Conservation (phyloP, 2,888 invertebrate genomes). For the Epirrhoe tristata region DNA sequence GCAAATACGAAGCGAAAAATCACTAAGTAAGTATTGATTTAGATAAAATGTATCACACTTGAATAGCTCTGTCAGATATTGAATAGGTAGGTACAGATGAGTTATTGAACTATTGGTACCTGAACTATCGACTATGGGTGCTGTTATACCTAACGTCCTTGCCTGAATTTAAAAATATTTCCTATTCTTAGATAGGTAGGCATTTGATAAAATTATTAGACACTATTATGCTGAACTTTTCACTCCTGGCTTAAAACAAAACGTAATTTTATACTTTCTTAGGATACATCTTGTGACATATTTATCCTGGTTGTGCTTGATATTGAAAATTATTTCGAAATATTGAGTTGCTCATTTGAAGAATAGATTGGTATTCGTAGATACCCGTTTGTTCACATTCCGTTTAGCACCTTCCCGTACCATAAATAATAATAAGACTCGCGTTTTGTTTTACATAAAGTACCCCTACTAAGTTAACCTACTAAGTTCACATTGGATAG, state of each 20-base stretch:
- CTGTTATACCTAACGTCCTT: constrained; percentile 18
- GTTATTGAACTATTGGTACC: not conserved
- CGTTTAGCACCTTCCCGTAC: constrained; percentile 7
- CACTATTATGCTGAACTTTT: constrained; percentile 42
- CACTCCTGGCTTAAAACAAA: constrained; percentile 27
- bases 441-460: not conserved
- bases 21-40: not conserved
- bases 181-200: constrained; percentile 3
- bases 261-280: constrained; percentile 61
- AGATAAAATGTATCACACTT: not conserved
- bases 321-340: not conserved
- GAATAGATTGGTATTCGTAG: constrained; percentile 7
- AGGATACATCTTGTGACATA: constrained; percentile 43
- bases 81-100: not conserved
- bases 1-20: too few species aligned
- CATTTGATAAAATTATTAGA: constrained; percentile 8
- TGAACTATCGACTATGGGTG: constrained; percentile 20
- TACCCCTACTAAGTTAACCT: too few species aligned
- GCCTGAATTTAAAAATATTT: constrained; percentile 8
- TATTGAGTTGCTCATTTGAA: not conserved
- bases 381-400: constrained; percentile 20
- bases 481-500: not conserved
- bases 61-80: not conserved
- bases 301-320: constrained; percentile 24
- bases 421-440: constrained; percentile 1